A percentile compares a stretch with the other conserved stretches of the same genome.
These are phyloP conservation scores for Ochropacha duplaris DNA, from an alignment of 2,888 invertebrate genomes.

Conservation along the genomic window DNA sequence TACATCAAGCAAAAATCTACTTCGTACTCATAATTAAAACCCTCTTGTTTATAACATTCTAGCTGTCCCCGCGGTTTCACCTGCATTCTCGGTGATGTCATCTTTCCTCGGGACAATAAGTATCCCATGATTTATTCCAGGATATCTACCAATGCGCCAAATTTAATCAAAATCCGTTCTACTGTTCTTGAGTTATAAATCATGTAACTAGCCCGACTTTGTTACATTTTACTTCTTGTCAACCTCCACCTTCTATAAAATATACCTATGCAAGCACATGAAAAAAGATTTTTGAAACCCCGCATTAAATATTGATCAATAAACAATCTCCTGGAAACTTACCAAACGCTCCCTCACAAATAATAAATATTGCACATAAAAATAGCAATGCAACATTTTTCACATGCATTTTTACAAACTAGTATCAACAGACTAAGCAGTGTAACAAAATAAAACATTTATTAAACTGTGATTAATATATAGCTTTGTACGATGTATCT, in stretches of 20 bases:
- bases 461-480: too few species aligned
- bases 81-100: too few species aligned
- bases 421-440: background rate
- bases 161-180: too few species aligned
- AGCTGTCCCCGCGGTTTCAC: too few species aligned
- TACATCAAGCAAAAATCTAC: too few species aligned
- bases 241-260: background rate
- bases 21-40: too few species aligned
- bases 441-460: background rate
- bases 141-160: too few species aligned
- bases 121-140: too few species aligned
- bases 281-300: background rate
- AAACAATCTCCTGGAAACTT: conserved; percentile 17
- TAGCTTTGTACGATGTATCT: background rate
- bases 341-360: conserved; percentile 27
- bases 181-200: too few species aligned
- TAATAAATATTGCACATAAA: conserved; percentile 14
- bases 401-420: conserved; percentile 15
- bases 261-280: background rate
- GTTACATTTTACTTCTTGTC: background rate
- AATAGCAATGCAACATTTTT: conserved; percentile 16
- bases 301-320: background rate
- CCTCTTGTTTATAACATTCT: too few species aligned
- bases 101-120: too few species aligned
- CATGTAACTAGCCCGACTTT: too few species aligned